Percentiles rank a stretch among this genome's conserved stretches.
Evolutionary conservation across 2,797 vertebrate genomes (phyloP).

Genomic region (Oreortyx pictus): DNA sequence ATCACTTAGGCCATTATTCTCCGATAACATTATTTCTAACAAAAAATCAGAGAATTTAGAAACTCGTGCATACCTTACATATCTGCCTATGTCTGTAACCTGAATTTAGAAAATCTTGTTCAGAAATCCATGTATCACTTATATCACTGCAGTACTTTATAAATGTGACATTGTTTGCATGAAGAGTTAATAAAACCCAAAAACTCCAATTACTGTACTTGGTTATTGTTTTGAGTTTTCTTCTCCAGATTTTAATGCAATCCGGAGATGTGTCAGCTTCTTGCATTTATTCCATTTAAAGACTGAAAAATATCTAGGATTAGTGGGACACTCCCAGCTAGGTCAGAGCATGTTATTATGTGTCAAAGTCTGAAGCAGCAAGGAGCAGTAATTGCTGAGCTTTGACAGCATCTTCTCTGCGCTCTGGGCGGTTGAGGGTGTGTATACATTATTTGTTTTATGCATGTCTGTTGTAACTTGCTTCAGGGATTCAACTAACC

Average conservation of each 20-base stretch:
- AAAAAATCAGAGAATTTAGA: not conserved
- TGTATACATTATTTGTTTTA: conserved; percentile 3
- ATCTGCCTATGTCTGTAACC: not conserved
- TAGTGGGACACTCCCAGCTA: conserved; percentile 35
- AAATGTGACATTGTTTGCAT: not conserved
- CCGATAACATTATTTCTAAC: not conserved
- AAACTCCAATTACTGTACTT: not conserved
- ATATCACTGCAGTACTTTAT: not conserved
- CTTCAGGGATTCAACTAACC: conserved; percentile 48
- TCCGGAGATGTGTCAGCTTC: not conserved
- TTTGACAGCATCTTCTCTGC: conserved; percentile 6
- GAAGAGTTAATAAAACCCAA: not conserved
- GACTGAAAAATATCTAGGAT: conserved; percentile 26
- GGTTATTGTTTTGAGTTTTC: not conserved
- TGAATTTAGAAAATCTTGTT: not conserved
- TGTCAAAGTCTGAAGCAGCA: not conserved
- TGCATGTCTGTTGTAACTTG: conserved; percentile 57
- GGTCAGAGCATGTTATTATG: conserved; percentile 29
- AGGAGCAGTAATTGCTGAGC: conserved; percentile 51
- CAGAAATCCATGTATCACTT: not conserved
- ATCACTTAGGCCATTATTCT: not conserved
- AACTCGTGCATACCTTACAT: not conserved
- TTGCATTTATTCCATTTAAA: conserved; percentile 28
- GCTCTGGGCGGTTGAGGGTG: conserved; percentile 56
- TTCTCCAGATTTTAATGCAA: not conserved